Base-by-base conservation (phyloP, 2,797 vertebrate species). In the Sarcophilus harrisii region DNA sequence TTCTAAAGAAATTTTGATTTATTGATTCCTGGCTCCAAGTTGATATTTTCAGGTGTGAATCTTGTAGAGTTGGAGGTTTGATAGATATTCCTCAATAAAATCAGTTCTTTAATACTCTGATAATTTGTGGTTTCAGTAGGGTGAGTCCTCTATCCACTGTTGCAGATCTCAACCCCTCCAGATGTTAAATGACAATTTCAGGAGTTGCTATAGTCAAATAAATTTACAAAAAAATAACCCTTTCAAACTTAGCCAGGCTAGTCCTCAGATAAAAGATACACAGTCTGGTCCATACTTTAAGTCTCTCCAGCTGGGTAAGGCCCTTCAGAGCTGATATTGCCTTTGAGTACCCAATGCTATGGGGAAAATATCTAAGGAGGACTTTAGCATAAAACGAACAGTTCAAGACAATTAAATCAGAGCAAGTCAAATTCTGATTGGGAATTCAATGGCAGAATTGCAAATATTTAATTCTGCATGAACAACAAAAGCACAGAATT, bases 381-480 rank as follows among this genome's bases (percentile, higher is more conserved):
- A 45, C 2, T 27, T 49, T 10, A 49, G 38, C 38, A 87, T 38
- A 49, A 87, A 21, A 27, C 27, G 38, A 87, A 49, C 38, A 87
- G 73, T 87, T 87, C 73, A 87, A 94, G 45, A 16, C 92, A 60
- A 38, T 2, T 0, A 49, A 87, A 93, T 57, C 38, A 54, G 58
- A 95, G 93, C 57, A 45, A n/a, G 59, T 91, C 73, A 95, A 96
- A 81, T 57, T 0, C 0, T 95, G 60, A 16, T 0, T 0, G 28
- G 18, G 95, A 90, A 95, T 91, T 95, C 49, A 5, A n/a, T 0
- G 0, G 24, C 0, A 0, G 49, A 27, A 28, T 30, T 89, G 60
- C 45, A 73, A 0, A 0, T 4, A 0, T 13, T 12, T 16, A 55
- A 52, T 91, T 55, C 55, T 58, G 94, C 91, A 87, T 52, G 24